Evolutionary conservation across 1,140 invertebrate species (phyloP).

Genomic region (Trinorchestia longiramus): DNA sequence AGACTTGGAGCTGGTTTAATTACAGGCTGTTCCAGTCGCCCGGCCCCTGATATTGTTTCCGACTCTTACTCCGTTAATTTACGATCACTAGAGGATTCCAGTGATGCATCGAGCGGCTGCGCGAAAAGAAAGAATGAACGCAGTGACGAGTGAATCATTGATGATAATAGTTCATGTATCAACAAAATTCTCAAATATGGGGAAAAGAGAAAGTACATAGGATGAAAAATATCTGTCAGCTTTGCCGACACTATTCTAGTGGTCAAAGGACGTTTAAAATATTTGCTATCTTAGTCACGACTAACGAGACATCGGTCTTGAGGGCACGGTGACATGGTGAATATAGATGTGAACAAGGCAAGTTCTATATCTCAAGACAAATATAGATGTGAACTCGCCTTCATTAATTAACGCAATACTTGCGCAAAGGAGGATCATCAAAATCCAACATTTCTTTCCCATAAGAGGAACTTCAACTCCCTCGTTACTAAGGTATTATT

Average conservation of each 20-base stretch:
- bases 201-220: background rate
- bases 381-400: background rate
- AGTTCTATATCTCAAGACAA: background rate
- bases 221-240: background rate
- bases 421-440: background rate
- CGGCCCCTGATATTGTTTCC: conserved; percentile 13
- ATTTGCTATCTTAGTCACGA: too few species aligned
- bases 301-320: too few species aligned
- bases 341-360: too few species aligned
- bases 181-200: background rate
- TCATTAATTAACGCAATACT: background rate
- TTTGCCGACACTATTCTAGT: background rate
- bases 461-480: background rate
- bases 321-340: too few species aligned
- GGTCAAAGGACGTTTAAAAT: too few species aligned
- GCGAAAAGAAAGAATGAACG: background rate
- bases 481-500: background rate
- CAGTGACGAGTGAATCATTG: background rate
- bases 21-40: conserved; percentile 9
- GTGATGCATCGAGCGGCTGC: background rate
- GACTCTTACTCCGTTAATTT: background rate
- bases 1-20: conserved; percentile 14
- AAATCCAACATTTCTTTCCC: background rate
- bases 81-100: background rate
- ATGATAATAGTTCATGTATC: background rate